Evolutionary conservation across 2,888 invertebrate species (phyloP).

Genomic region (Epinotia brunnichana): DNA sequence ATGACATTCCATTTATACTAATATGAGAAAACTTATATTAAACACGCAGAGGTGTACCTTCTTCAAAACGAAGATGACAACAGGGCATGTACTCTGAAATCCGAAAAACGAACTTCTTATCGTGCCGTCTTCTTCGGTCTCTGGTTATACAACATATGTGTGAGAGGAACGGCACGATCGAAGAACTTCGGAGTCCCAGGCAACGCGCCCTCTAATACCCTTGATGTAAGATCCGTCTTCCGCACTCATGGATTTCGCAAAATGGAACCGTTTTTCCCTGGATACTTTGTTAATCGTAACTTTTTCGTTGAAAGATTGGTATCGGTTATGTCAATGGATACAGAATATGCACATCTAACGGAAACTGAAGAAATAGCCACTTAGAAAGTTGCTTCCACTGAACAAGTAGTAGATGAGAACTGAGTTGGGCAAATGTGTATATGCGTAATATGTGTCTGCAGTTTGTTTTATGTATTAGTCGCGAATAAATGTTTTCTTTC

Average conservation of each 20-base stretch:
- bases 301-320: background rate
- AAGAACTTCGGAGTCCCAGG: background rate
- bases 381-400: background rate
- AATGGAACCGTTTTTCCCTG: background rate
- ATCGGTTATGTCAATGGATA: no score
- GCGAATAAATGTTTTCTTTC: no score
- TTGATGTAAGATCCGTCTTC: background rate
- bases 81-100: no score
- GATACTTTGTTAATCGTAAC: background rate
- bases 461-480: no score
- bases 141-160: background rate
- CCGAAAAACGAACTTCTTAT: no score
- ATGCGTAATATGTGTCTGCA: no score
- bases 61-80: background rate
- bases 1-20: background rate
- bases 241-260: conserved; percentile 8
- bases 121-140: no score
- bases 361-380: background rate
- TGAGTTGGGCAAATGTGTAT: no score
- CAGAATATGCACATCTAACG: no score
- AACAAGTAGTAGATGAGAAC: background rate
- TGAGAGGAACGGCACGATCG: background rate
- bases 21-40: background rate
- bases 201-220: background rate
- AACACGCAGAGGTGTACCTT: background rate